Base-by-base conservation (phyloP, 2,888 invertebrate species). In the Pseudeuparius sepicola region DNA sequence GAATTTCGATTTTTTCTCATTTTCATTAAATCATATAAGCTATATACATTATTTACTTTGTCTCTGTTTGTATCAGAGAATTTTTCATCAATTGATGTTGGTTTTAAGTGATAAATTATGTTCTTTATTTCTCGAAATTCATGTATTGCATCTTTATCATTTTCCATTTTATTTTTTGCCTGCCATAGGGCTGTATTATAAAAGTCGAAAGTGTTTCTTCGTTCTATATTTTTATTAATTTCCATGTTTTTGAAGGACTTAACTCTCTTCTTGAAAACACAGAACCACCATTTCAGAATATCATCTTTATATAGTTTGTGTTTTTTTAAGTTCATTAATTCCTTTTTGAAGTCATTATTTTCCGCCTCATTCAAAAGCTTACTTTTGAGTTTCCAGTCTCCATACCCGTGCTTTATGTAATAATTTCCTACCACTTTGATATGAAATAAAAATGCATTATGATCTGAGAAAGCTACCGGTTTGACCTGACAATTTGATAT, bases 191-290 rank as follows among this genome's bases (percentile, higher is more conserved):
- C 24, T 2, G 32, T 10, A 14, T 25, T 15, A 14, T 32, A 24
- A 25, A 24, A 32, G 7, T 32, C 10, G n/a, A 32, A n/a, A 13
- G 15, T 24, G 18, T 32, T 24, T 32, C 32, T 24, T n/a, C 16
- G 13, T 23, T 25, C n/a, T 14, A 24, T 14, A 13, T 24, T 16
- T 3, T 11, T 4, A 14, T 24, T 24, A 9, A 32, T 32, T 23
- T 32, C 25, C 2, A 24, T 2, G n/a, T 13, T 13, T 24, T 32
- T 32, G 11, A 25, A 23, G 2, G 15, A 14, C 15, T 32, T 20
- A 11, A 12, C 24, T 11, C 24, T 14, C 11, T 25, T 32, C 14
- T 24, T 32, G 7, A 32, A 32, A 25, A 32, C 17, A 11, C 14
- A 23, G 14, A 25, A 24, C 25, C 25, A 24, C 25, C 32, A 32